These are phyloP conservation scores for Scaptomyza tumidula DNA, from an alignment of 2,888 invertebrate species.

Conservation along the genomic window DNA sequence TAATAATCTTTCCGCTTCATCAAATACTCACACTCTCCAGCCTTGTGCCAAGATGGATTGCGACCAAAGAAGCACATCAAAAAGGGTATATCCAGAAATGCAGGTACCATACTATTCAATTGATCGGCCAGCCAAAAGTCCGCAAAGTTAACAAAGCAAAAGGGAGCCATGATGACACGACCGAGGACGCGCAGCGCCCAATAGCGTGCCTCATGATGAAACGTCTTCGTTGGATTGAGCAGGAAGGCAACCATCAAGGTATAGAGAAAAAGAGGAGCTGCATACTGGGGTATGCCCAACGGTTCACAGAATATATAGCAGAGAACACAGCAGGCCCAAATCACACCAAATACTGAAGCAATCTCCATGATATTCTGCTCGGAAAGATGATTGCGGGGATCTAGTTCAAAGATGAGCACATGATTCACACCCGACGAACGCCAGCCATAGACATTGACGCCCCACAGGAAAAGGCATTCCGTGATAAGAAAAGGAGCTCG, in stretches of 20 bases:
- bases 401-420: slow-evolving; percentile 92
- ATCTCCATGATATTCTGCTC: slow-evolving; percentile 92
- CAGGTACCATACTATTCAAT: slow-evolving; percentile 90
- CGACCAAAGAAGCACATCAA: slow-evolving; percentile 90
- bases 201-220: slow-evolving; percentile 90
- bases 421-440: slow-evolving; percentile 93
- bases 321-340: slow-evolving; percentile 89
- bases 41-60: slow-evolving; percentile 86
- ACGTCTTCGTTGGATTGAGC: slow-evolving; percentile 90
- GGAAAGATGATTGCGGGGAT: slow-evolving; percentile 90
- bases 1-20: background rate
- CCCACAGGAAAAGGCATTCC: slow-evolving; percentile 90
- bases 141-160: slow-evolving; percentile 91
- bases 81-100: slow-evolving; percentile 92
- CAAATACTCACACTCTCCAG: slow-evolving; percentile 74
- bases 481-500: slow-evolving; percentile 91
- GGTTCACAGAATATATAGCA: slow-evolving; percentile 88
- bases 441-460: slow-evolving; percentile 93
- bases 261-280: slow-evolving; percentile 90
- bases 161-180: slow-evolving; percentile 89
- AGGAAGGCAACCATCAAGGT: slow-evolving; percentile 89
- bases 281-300: slow-evolving; percentile 90
- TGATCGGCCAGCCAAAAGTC: slow-evolving; percentile 95
- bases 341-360: slow-evolving; percentile 90
- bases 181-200: slow-evolving; percentile 88